These are phyloP conservation scores for Sorex fumeus DNA, from an alignment of 2,113 vertebrate species.

Conservation along the genomic window DNA sequence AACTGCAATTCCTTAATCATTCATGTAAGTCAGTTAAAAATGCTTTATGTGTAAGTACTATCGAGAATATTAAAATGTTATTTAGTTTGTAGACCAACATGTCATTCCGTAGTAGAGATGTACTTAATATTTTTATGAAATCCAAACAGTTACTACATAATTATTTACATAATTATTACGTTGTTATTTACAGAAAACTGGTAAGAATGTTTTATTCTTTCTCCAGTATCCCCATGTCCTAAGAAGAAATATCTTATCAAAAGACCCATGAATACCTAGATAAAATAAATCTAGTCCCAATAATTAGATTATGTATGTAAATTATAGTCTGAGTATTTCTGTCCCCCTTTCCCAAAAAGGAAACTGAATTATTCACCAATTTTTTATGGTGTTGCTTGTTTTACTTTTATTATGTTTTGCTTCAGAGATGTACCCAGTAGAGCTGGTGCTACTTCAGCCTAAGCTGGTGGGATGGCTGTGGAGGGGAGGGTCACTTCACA, in stretches of 20 bases:
- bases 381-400: not conserved
- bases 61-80: constrained; percentile 46
- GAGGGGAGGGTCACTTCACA: no score
- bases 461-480: no score
- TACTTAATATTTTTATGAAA: constrained; percentile 21
- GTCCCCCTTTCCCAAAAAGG: not conserved
- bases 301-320: constrained; percentile 9
- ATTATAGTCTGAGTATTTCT: not conserved
- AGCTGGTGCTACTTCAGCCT: no score
- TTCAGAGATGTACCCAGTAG: no score
- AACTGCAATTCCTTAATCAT: constrained; percentile 6
- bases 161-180: no score
- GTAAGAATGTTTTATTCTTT: constrained; percentile 55
- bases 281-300: constrained; percentile 38
- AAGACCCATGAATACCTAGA: not conserved
- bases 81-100: constrained; percentile 16
- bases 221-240: not conserved
- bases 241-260: not conserved
- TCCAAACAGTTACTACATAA: constrained; percentile 5
- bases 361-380: not conserved
- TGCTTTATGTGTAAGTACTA: constrained; percentile 26
- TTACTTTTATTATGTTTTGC: no score
- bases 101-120: not conserved
- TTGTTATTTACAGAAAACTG: not conserved
- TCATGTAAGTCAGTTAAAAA: constrained; percentile 35